Percentiles rank a stretch among this genome's conserved stretches.
Conservation (phyloP, 1,140 invertebrate species). For the Neelides sp. region DNA sequence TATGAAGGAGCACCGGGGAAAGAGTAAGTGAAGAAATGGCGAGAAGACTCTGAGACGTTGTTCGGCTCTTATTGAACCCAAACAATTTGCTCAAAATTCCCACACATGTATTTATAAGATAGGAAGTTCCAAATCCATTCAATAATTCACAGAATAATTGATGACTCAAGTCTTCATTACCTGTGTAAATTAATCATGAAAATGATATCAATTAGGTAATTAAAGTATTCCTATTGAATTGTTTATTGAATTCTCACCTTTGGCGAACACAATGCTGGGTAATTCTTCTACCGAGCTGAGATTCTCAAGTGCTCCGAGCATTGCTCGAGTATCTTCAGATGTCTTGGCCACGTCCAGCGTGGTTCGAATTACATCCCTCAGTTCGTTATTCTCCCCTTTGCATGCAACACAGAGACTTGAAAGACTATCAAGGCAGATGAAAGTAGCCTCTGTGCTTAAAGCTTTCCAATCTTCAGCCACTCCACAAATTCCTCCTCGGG, state of each 20-base stretch:
- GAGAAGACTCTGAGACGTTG: slow-evolving; percentile 26
- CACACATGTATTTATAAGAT: slow-evolving; percentile 27
- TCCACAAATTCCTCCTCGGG: slow-evolving; percentile 7
- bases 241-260: slow-evolving; percentile 10
- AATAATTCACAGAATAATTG: slow-evolving; percentile 30
- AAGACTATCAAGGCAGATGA: slow-evolving; percentile 26
- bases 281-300: slow-evolving; percentile 26
- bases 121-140: slow-evolving; percentile 29
- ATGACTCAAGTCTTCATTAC: slow-evolving; percentile 30
- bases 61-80: slow-evolving; percentile 18
- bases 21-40: slow-evolving; percentile 25
- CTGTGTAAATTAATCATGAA: slow-evolving; percentile 13
- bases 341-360: slow-evolving; percentile 30
- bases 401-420: slow-evolving; percentile 22
- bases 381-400: slow-evolving; percentile 30
- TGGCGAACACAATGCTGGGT: slow-evolving; percentile 28
- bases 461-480: slow-evolving; percentile 20
- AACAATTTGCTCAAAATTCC: slow-evolving; percentile 25
- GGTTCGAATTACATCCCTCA: slow-evolving; percentile 29
- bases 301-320: slow-evolving; percentile 27
- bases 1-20: slow-evolving; percentile 24
- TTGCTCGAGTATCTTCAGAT: slow-evolving; percentile 28
- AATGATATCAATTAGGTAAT: background rate
- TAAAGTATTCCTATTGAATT: background rate
- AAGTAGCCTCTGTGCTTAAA: slow-evolving; percentile 26